These are phyloP conservation scores for Stegana nigrithorax DNA, from an alignment of 2,888 invertebrate species.

Conservation along the genomic window DNA sequence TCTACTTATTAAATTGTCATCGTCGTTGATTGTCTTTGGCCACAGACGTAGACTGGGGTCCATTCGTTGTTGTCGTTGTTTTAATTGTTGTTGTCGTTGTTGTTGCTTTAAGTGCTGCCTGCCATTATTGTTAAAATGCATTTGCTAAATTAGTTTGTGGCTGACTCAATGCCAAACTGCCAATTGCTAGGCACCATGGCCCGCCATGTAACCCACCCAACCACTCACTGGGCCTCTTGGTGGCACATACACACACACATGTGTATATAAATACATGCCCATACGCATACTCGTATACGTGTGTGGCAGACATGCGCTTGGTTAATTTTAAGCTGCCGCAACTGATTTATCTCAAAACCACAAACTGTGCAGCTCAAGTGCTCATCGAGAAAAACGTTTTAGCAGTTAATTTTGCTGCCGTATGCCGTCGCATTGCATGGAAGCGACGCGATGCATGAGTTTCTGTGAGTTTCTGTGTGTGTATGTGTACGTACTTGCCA, in stretches of 20 bases:
- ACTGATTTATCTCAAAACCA: slow-evolving; percentile 7
- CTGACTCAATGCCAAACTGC: background rate
- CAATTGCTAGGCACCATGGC: background rate
- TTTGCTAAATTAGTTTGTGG: slow-evolving; percentile 16
- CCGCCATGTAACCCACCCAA: background rate
- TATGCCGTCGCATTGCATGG: too few species aligned
- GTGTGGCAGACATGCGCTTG: background rate
- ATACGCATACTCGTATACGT: background rate
- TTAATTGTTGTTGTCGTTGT: background rate
- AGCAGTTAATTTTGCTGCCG: too few species aligned
- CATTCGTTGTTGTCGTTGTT: background rate
- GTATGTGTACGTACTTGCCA: too few species aligned
- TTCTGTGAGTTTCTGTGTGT: background rate
- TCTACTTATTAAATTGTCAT: too few species aligned
- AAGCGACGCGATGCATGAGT: too few species aligned
- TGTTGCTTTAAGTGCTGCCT: too few species aligned
- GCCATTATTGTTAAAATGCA: slow-evolving; percentile 10
- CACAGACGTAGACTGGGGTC: too few species aligned
- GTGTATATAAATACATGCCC: background rate
- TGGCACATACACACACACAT: too few species aligned
- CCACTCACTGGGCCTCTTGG: too few species aligned
- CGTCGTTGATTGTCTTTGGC: too few species aligned
- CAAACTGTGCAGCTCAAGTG: background rate
- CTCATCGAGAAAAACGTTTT: too few species aligned
- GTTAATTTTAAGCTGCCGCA: background rate